phyloP scores from a whole-genome alignment of 2,888 invertebrate species.

The Nematopogon swammerdamellus region DNA sequence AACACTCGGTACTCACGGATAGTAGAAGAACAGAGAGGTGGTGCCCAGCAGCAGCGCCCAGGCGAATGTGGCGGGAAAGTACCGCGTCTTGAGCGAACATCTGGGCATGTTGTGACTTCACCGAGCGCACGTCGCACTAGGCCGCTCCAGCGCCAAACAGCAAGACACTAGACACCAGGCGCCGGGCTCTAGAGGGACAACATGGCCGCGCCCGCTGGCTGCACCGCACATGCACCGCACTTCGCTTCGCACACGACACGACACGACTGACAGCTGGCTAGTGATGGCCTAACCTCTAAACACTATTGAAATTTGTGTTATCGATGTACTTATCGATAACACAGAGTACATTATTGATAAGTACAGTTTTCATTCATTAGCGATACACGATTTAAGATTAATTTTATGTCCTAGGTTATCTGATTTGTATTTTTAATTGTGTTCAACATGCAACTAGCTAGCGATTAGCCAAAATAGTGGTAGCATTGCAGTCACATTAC shows the following conservation, averaged over 20 bases:
- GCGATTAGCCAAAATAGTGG: no score
- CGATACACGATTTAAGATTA: no score
- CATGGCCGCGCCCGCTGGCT: not conserved
- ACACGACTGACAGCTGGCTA: not conserved
- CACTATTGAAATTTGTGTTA: no score
- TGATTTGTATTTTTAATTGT: no score
- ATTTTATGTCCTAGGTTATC: no score
- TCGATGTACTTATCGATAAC: no score
- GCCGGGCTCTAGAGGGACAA: not conserved
- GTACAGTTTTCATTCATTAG: no score
- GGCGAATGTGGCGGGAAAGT: constrained; percentile 97
- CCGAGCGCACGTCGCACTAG: constrained; percentile 2
- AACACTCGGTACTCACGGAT: constrained; percentile 81
- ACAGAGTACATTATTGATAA: no score
- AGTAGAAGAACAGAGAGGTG: constrained; percentile 94
- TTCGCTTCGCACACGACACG: not conserved
- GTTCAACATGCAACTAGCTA: no score
- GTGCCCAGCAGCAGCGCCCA: constrained; percentile 94
- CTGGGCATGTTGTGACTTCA: constrained; percentile 74
- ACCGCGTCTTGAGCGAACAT: constrained; percentile 95
- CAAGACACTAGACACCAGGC: not conserved
- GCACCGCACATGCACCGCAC: not conserved
- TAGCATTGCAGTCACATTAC: no score
- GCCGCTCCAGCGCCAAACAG: not conserved
- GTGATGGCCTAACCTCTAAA: not conserved